Evolutionary conservation across 2,888 invertebrate genomes (phyloP).

Genomic region (Palloptera scutellata): DNA sequence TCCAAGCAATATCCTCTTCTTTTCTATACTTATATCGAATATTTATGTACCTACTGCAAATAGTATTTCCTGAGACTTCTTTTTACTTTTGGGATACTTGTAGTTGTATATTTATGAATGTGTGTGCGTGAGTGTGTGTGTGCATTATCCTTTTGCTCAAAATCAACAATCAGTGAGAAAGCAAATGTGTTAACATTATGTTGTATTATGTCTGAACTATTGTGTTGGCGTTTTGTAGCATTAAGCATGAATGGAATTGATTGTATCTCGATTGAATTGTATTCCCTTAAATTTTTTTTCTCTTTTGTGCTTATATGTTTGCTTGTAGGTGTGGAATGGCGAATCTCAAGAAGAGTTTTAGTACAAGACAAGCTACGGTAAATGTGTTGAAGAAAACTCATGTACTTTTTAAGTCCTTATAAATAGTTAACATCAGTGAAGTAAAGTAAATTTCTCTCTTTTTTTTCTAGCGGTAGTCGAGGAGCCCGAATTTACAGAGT

Average conservation of each 20-base stretch:
- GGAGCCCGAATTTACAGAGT: constrained; percentile 90
- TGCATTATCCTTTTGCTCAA: constrained; percentile 8
- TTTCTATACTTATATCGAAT: too few species aligned
- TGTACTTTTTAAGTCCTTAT: background rate
- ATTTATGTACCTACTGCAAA: too few species aligned
- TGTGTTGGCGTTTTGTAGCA: background rate
- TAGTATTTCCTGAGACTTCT: too few species aligned
- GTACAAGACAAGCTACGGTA: background rate
- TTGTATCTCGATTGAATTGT: background rate
- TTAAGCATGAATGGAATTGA: background rate
- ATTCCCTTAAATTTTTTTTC: background rate
- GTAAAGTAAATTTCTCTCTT: background rate
- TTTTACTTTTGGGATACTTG: too few species aligned
- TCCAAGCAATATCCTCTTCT: too few species aligned
- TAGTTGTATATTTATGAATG: too few species aligned
- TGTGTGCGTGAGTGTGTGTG: constrained; percentile 17
- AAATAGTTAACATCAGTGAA: too few species aligned
- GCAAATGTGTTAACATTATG: constrained; percentile 7
- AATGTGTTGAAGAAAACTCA: background rate
- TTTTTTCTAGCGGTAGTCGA: constrained; percentile 74
- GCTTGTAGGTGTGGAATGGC: background rate
- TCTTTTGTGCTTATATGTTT: background rate
- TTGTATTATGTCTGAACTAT: background rate
- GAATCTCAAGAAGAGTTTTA: too few species aligned
- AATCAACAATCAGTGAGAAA: constrained; percentile 3